Conservation (phyloP, 2,888 invertebrate species). For the Troilus luridus region DNA sequence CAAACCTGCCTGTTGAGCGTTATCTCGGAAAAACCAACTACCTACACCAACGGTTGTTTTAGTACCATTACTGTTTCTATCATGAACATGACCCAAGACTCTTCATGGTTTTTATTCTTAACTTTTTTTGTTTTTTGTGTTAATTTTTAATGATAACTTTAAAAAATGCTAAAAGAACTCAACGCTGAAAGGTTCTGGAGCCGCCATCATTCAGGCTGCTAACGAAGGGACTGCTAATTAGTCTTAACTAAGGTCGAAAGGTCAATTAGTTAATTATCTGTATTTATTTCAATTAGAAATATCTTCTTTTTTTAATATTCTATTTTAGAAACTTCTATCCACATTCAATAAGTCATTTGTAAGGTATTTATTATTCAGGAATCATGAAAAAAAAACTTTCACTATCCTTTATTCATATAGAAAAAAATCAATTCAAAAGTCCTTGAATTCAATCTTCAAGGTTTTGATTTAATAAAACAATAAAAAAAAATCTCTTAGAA, state of each 20-base stretch:
- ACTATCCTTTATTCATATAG: not conserved
- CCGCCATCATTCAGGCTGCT: not conserved
- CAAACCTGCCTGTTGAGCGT: too few species aligned
- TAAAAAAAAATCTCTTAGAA: too few species aligned
- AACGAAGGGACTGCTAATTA: slow-evolving; percentile 2
- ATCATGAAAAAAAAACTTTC: not conserved
- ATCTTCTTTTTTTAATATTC: not conserved
- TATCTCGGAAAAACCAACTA: too few species aligned
- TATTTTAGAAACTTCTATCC: not conserved
- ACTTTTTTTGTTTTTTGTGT: too few species aligned
- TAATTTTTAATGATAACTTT: too few species aligned
- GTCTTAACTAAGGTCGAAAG: not conserved
- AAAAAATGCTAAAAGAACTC: not conserved
- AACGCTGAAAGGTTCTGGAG: not conserved
- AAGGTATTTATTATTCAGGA: not conserved
- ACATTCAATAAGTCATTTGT: not conserved
- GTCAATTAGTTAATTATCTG: slow-evolving; percentile 13
- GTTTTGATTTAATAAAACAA: not conserved
- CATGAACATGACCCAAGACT: too few species aligned
- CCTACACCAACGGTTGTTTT: too few species aligned
- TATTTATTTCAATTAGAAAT: not conserved
- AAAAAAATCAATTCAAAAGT: not conserved
- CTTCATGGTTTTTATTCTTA: too few species aligned
- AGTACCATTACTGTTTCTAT: too few species aligned
- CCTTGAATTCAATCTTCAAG: not conserved